Evolutionary conservation across 2,797 vertebrate genomes (phyloP), one percentile per base, ranked within the genome.

Genomic region (Artibeus jamaicensis): DNA sequence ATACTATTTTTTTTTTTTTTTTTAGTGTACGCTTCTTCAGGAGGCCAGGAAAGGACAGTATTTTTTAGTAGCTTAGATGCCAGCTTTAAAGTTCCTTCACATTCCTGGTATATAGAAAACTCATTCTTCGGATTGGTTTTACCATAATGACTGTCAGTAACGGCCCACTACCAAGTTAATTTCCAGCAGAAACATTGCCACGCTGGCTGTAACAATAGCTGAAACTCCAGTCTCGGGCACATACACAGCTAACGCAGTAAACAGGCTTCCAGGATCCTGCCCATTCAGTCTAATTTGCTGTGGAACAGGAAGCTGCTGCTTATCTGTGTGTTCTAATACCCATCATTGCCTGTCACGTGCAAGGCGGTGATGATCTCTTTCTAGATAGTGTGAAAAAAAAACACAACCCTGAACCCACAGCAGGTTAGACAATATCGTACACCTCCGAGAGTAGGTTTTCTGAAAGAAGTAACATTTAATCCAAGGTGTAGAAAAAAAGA

Each of bases 41-140:
- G 42, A 53, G 50, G 22, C 71, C 53, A 67, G 87, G 48, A 90
- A 92, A 95, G 73, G 32, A 44, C 4, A 67, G 48, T 91, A 83
- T 84, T 39, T 91, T 93, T 94, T 78, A 84, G 77, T 93, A 82
- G 76, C 92, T 84, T 90, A 94, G 93, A 86, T 91, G 67, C 29
- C 50, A 73, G 34, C 78, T 93, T 90, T 88, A 91, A 88, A 74
- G 46, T 83, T 88, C 73, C 62, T 86, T 94, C 92, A 94, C n/a
- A 53, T 57, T 93, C 81, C 29, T 70, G 46, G 19, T 53, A 53
- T 83, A 59, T 74, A 76, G 76, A 95, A 95, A 93, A 83, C 73
- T 85, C 89, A 76, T 95, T 97, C 26, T 82, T 57, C 42, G 67
- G 81, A 95, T 96, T 88, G 71, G 55, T 67, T 95, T 96, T 89